A percentile compares a stretch with the other conserved stretches of the same genome.
phyloP scores from a whole-genome alignment of 2,888 invertebrate species.

The Drosophila leonis region DNA sequence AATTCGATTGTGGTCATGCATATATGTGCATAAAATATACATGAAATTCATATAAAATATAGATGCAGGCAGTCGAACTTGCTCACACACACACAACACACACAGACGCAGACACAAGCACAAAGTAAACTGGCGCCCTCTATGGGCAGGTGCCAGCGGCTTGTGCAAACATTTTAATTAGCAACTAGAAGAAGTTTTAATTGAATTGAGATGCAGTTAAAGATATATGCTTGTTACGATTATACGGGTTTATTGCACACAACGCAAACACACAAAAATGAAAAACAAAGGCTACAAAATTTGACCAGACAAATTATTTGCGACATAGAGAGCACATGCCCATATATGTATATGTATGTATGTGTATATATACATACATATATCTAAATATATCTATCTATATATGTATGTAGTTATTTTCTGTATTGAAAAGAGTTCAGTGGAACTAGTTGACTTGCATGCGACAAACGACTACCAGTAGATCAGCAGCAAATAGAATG shows the following conservation, averaged over 20 bases:
- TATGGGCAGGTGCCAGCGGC: constrained; percentile 21
- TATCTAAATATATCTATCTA: not conserved
- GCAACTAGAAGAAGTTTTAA: constrained; percentile 44
- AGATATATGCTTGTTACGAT: constrained; percentile 24
- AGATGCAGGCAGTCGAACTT: constrained; percentile 7
- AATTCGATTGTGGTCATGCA: constrained; percentile 48
- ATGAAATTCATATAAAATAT: constrained; percentile 2
- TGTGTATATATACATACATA: not conserved
- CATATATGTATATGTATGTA: not conserved
- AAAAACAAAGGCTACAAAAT: not conserved
- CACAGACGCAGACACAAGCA: not conserved
- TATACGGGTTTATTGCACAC: constrained; percentile 39
- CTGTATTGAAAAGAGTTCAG: not conserved
- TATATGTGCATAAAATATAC: constrained; percentile 1
- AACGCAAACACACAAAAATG: not conserved
- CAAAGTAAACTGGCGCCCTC: constrained; percentile 13
- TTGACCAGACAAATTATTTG: not conserved
- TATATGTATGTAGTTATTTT: not conserved
- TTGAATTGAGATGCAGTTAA: constrained; percentile 33
- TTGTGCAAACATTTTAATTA: constrained; percentile 35
- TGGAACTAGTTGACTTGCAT: not conserved
- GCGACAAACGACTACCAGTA: constrained; percentile 53
- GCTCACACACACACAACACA: not conserved
- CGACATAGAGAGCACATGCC: not conserved
- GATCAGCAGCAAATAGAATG: constrained; percentile 58